Conservation (phyloP, 2,113 vertebrate genomes). For the Nothobranchius furzeri region DNA sequence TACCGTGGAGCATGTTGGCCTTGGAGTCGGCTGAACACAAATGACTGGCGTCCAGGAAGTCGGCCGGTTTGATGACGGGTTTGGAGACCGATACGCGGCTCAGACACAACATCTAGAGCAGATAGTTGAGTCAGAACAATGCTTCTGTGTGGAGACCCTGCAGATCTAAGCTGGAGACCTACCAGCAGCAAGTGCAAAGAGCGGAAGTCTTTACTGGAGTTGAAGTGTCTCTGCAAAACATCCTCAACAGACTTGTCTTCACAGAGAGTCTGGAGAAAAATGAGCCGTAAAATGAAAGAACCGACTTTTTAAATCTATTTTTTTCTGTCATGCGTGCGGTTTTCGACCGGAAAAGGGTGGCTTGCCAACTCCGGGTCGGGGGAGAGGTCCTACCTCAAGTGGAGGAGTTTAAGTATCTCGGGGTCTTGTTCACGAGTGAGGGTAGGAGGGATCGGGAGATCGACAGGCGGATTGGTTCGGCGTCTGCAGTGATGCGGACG, state of each 20-base stretch:
- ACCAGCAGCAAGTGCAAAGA: constrained; percentile 89
- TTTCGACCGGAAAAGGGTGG: no score
- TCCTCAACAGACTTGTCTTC: constrained; percentile 82
- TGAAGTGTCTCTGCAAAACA: constrained; percentile 84
- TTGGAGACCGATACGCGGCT: constrained; percentile 77
- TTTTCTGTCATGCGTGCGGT: no score
- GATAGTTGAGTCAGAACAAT: not conserved
- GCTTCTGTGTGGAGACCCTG: not conserved
- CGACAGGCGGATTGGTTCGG: no score
- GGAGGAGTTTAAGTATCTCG: no score
- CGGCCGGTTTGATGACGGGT: constrained; percentile 74
- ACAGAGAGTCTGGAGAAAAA: constrained; percentile 77
- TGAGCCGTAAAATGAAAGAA: not conserved
- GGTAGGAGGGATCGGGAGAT: no score
- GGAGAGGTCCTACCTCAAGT: no score
- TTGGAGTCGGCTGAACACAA: constrained; percentile 82
- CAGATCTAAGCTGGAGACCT: not conserved
- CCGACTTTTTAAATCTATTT: not conserved
- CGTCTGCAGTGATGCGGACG: no score
- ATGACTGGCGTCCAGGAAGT: constrained; percentile 86
- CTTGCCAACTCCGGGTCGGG: no score
- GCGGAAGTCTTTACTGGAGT: constrained; percentile 85
- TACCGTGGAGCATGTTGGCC: constrained; percentile 92
- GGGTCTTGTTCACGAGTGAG: no score
- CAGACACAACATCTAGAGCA: constrained; percentile 79